phyloP scores from a whole-genome alignment of 2,797 vertebrate genomes.

The Helarctos malayanus region DNA sequence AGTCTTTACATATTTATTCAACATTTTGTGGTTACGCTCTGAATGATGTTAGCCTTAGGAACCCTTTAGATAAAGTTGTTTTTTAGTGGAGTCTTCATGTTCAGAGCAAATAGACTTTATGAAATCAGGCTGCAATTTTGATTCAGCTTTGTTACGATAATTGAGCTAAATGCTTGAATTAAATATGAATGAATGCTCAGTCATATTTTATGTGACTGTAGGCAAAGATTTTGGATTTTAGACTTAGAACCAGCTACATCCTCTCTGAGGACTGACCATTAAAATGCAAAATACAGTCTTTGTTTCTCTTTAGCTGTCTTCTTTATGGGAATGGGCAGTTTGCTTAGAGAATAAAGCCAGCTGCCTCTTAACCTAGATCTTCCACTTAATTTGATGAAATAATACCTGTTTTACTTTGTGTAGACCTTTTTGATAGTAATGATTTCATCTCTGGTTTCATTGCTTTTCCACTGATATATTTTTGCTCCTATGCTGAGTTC shows the following conservation, averaged over 20 bases:
- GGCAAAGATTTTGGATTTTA: not conserved
- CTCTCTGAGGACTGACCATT: not conserved
- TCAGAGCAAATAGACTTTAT: not conserved
- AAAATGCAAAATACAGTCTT: conserved; percentile 6
- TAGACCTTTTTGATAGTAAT: not conserved
- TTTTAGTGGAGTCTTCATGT: not conserved
- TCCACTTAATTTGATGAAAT: conserved; percentile 27
- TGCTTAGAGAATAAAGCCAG: conserved; percentile 29
- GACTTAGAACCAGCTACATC: not conserved
- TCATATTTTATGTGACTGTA: not conserved
- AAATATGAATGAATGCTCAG: not conserved
- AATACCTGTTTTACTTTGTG: not conserved
- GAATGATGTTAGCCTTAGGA: not conserved
- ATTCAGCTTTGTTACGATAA: conserved; percentile 18
- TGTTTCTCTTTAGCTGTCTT: not conserved
- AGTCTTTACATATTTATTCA: conserved; percentile 9
- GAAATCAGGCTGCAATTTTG: not conserved
- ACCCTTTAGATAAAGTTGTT: not conserved
- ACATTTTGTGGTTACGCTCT: not conserved
- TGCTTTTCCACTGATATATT: not conserved
- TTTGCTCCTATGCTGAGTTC: not conserved
- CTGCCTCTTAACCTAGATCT: not conserved
- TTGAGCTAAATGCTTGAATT: not conserved
- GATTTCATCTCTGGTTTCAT: not conserved
- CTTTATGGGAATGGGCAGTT: not conserved